Percentiles rank a stretch among this genome's conserved stretches.
phyloP scores from a whole-genome alignment of 2,113 vertebrate species.

The Dissostichus mawsoni region DNA sequence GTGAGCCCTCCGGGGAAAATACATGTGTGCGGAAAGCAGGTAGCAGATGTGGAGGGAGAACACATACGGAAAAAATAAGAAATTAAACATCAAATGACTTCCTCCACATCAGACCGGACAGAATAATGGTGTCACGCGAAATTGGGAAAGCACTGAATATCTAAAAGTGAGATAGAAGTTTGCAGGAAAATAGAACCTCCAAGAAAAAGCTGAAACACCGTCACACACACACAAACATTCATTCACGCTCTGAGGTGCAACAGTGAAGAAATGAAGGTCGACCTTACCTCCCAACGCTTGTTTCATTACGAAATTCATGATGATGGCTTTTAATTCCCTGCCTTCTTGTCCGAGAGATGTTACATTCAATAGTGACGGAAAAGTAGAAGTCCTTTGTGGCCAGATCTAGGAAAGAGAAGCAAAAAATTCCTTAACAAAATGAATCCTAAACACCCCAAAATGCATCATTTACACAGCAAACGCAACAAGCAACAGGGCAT shows the following conservation, averaged over 20 bases:
- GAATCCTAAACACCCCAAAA: background rate
- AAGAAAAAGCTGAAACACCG: no score
- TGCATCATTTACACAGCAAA: no score
- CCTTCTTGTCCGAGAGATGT: slow-evolving; percentile 80
- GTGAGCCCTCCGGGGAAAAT: slow-evolving; percentile 20
- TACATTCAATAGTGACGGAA: slow-evolving; percentile 81
- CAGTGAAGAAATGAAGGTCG: background rate
- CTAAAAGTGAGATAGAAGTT: slow-evolving; percentile 9
- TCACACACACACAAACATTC: no score
- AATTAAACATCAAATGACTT: background rate
- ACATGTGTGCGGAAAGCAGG: slow-evolving; percentile 2
- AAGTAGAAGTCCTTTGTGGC: slow-evolving; percentile 70
- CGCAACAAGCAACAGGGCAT: no score
- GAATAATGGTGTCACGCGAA: no score
- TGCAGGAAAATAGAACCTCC: background rate
- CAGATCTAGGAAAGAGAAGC: slow-evolving; percentile 65
- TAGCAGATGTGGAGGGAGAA: slow-evolving; percentile 12
- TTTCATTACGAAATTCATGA: slow-evolving; percentile 97
- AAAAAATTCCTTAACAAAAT: background rate
- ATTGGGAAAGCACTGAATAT: background rate
- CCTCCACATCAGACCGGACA: background rate
- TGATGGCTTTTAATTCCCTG: slow-evolving; percentile 86
- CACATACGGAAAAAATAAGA: background rate
- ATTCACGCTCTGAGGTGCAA: background rate
- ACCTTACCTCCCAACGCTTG: slow-evolving; percentile 94